A percentile compares a stretch with the other conserved stretches of the same genome.
These are phyloP conservation scores for Brachypteracias leptosomus DNA, from an alignment of 2,113 vertebrate species.

Conservation along the genomic window DNA sequence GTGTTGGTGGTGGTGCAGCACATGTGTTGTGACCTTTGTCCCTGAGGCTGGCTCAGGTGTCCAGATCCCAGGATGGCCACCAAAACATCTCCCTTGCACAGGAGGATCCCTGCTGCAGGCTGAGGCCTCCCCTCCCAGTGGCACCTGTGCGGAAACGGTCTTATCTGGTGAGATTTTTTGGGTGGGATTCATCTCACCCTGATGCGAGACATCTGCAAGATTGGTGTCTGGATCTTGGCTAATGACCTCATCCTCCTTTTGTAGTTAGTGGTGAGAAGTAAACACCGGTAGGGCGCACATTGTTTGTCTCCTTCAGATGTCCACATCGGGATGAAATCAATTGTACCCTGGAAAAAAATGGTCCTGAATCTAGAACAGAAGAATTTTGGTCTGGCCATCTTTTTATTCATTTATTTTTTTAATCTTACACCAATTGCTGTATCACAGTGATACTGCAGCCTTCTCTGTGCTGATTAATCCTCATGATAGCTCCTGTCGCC, in stretches of 20 bases:
- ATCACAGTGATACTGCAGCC: neutral
- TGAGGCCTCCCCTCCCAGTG: neutral
- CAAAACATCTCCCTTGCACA: neutral
- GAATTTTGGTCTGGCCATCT: neutral
- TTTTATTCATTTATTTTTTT: neutral
- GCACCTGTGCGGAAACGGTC: neutral
- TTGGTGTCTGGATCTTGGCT: conserved; percentile 1
- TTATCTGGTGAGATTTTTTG: neutral
- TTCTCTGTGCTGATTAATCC: neutral
- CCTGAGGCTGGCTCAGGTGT: neutral
- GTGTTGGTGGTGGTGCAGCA: neutral
- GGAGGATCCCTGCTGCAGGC: neutral
- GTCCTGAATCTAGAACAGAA: neutral
- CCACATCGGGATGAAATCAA: neutral
- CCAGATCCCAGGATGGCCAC: rapidly evolving
- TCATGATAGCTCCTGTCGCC: neutral
- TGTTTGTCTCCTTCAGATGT: conserved; percentile 5
- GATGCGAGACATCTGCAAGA: neutral
- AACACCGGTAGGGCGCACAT: rapidly evolving
- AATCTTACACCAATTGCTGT: neutral
- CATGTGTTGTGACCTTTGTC: neutral
- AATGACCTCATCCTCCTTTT: conserved; percentile 18
- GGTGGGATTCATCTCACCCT: neutral
- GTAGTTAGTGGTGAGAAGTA: neutral
- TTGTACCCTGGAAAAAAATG: neutral